Evolutionary conservation across 2,797 vertebrate genomes (phyloP).

Genomic region (Schizothorax lantsangensis): DNA sequence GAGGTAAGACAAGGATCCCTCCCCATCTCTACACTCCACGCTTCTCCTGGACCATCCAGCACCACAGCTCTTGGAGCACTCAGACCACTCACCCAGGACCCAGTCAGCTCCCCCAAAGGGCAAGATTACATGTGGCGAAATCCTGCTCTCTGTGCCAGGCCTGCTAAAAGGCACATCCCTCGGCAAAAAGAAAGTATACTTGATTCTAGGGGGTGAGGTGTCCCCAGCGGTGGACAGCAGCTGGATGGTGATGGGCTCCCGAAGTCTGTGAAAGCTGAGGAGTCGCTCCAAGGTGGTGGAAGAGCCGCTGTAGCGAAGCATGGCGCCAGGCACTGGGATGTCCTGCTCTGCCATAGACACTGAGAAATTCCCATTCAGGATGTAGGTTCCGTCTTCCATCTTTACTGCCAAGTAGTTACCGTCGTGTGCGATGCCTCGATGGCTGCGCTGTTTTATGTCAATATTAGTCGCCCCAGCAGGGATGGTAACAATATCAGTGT

Average conservation of each 20-base stretch:
- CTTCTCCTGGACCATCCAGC: conserved; percentile 91
- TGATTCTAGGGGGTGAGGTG: conserved; percentile 86
- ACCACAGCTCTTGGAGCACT: conserved; percentile 91
- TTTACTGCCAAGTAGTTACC: conserved; percentile 93
- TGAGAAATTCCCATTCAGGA: conserved; percentile 93
- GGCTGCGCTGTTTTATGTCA: conserved; percentile 94
- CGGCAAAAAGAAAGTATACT: conserved; percentile 93
- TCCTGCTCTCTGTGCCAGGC: conserved; percentile 77
- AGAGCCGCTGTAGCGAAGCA: conserved; percentile 95
- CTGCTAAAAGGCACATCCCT: conserved; percentile 82
- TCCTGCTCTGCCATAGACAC: conserved; percentile 94
- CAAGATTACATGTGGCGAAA: conserved; percentile 81
- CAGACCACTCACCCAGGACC: conserved; percentile 92
- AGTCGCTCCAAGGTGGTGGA: conserved; percentile 92
- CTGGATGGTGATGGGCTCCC: conserved; percentile 86
- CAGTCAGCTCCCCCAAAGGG: conserved; percentile 84
- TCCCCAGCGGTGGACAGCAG: conserved; percentile 86
- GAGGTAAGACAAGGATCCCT: conserved; percentile 78
- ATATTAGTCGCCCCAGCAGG: conserved; percentile 93
- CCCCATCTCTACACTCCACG: conserved; percentile 85
- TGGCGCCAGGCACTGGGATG: conserved; percentile 87
- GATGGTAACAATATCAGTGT: conserved; percentile 93
- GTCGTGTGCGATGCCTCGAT: conserved; percentile 86
- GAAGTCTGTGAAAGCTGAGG: conserved; percentile 90
- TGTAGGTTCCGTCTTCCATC: conserved; percentile 82